Conservation (phyloP, 2,113 vertebrate species). For the Aramus guarauna region DNA sequence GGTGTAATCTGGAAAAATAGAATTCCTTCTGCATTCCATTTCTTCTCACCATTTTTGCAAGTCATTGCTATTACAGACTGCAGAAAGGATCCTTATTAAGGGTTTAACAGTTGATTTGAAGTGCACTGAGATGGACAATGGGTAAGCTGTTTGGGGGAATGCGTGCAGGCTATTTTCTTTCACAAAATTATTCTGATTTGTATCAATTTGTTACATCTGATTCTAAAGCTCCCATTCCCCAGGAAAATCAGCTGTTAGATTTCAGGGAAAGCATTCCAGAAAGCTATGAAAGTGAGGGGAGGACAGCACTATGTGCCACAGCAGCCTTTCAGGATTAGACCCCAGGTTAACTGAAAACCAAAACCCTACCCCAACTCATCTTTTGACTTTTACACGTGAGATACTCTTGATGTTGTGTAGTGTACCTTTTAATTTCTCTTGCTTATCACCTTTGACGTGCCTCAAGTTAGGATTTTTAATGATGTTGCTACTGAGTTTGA, state of each 20-base stretch:
- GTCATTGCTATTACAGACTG: not conserved
- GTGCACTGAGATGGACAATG: fast-evolving
- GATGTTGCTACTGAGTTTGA: not conserved
- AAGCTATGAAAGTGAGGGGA: not conserved
- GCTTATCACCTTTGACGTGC: not conserved
- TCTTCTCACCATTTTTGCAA: not conserved
- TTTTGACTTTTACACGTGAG: not conserved
- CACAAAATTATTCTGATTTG: not conserved
- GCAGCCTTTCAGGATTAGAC: not conserved
- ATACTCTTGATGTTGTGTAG: not conserved
- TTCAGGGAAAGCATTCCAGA: not conserved
- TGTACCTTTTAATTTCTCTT: not conserved
- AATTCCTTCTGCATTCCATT: not conserved
- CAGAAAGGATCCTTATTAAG: not conserved
- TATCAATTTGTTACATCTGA: not conserved
- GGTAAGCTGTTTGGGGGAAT: not conserved
- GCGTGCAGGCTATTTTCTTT: not conserved
- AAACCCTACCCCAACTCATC: not conserved
- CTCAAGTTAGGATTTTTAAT: not conserved
- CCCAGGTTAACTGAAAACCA: not conserved
- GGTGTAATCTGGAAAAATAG: not conserved
- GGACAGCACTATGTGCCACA: not conserved
- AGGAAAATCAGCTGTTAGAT: not conserved
- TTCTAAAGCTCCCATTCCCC: not conserved
- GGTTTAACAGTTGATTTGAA: not conserved